A percentile compares a stretch with the other conserved stretches of the same genome.
Evolutionary conservation across 2,113 vertebrate species (phyloP).

Genomic region (Ictalurus punctatus): DNA sequence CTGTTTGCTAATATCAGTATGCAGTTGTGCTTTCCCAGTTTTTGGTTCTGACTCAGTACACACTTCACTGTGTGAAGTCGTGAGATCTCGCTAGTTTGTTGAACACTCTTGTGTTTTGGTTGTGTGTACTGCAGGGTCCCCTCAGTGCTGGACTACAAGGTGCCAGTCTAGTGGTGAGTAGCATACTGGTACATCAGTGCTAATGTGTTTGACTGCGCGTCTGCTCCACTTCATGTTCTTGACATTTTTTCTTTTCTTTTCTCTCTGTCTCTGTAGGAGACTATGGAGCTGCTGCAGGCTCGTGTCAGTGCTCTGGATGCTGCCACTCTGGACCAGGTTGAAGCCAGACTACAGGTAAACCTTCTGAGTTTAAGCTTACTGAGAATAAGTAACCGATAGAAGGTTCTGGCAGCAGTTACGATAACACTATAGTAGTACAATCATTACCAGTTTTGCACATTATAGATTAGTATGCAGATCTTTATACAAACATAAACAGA

Average conservation of each 20-base stretch:
- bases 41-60: not conserved
- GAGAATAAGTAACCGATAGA: not conserved
- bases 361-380: not conserved
- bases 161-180: constrained; percentile 83
- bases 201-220: not conserved
- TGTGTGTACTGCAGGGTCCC: constrained; percentile 77
- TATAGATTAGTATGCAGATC: not conserved
- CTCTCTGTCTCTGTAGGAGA: constrained; percentile 74
- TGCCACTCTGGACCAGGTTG: constrained; percentile 89
- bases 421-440: not conserved
- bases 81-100: not conserved
- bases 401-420: not conserved
- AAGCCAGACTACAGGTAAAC: constrained; percentile 88
- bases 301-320: constrained; percentile 87
- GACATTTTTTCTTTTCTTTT: not conserved
- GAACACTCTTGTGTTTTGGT: not conserved
- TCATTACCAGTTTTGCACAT: not conserved
- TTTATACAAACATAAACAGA: not conserved
- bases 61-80: not conserved
- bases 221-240: not conserved
- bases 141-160: constrained; percentile 84
- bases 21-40: not conserved
- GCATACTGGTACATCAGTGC: not conserved
- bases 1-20: not conserved
- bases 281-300: constrained; percentile 88